These are phyloP conservation scores for Acomys russatus DNA, from an alignment of 2,797 vertebrate genomes.

Conservation along the genomic window DNA sequence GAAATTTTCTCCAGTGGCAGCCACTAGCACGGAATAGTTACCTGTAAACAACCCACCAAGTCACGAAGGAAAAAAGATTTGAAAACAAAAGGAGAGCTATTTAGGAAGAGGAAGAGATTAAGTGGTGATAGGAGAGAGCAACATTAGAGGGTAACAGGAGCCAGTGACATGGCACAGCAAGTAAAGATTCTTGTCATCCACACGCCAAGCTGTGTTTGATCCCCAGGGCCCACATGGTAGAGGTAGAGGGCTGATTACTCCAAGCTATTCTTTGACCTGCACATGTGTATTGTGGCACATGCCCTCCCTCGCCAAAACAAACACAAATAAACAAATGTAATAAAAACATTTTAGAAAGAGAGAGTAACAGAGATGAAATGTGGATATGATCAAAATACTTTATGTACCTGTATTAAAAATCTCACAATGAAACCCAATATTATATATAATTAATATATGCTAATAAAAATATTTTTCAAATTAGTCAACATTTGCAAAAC, in stretches of 20 bases:
- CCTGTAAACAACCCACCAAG: background rate
- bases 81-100: background rate
- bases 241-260: background rate
- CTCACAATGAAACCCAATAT: background rate
- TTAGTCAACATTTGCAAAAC: background rate
- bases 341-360: background rate
- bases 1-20: background rate
- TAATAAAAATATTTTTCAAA: background rate
- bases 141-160: background rate
- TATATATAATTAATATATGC: background rate
- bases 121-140: too few species aligned
- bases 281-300: too few species aligned
- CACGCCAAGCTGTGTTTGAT: background rate
- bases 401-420: background rate
- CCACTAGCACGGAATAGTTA: too few species aligned
- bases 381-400: background rate
- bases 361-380: background rate
- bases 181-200: background rate
- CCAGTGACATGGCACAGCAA: background rate
- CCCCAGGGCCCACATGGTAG: background rate
- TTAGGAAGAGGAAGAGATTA: background rate
- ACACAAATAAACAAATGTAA: background rate
- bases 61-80: background rate
- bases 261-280: background rate
- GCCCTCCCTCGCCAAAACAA: background rate